Evolutionary conservation across 2,113 vertebrate genomes (phyloP).

Genomic region (Pelecanus crispus): DNA sequence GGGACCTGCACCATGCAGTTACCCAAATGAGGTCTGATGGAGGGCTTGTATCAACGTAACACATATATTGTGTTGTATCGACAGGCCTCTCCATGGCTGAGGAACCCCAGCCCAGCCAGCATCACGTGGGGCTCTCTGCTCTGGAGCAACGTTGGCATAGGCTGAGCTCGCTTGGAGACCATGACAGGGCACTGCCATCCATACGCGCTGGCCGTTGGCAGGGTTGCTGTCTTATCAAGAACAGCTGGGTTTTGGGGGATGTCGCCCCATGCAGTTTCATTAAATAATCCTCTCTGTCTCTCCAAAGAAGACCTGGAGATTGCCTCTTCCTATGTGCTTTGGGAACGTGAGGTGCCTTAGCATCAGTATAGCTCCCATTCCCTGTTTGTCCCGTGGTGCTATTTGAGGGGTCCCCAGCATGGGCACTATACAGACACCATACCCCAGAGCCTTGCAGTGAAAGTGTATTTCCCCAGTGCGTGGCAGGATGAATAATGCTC

Average conservation of each 20-base stretch:
- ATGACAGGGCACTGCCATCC: accelerated
- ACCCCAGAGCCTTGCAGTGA: background rate
- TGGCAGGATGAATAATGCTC: background rate
- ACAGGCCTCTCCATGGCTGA: background rate
- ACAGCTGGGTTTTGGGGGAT: background rate
- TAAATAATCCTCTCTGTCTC: background rate
- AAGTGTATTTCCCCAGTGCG: background rate
- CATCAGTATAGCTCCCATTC: background rate
- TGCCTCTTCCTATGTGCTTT: accelerated
- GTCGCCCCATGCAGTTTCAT: background rate
- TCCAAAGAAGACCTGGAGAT: background rate
- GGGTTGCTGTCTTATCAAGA: background rate
- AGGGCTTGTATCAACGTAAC: no score
- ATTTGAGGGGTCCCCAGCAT: accelerated
- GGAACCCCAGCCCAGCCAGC: background rate
- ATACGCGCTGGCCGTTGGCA: accelerated
- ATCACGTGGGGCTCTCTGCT: accelerated
- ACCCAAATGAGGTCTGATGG: background rate
- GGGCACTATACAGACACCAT: background rate
- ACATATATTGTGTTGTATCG: background rate
- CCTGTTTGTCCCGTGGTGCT: accelerated
- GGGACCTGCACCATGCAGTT: background rate
- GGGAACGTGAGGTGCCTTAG: background rate
- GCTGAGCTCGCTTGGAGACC: background rate
- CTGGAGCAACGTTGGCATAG: accelerated